Evolutionary conservation across 1,140 invertebrate species (phyloP).

Genomic region (Euglossa dilemma): DNA sequence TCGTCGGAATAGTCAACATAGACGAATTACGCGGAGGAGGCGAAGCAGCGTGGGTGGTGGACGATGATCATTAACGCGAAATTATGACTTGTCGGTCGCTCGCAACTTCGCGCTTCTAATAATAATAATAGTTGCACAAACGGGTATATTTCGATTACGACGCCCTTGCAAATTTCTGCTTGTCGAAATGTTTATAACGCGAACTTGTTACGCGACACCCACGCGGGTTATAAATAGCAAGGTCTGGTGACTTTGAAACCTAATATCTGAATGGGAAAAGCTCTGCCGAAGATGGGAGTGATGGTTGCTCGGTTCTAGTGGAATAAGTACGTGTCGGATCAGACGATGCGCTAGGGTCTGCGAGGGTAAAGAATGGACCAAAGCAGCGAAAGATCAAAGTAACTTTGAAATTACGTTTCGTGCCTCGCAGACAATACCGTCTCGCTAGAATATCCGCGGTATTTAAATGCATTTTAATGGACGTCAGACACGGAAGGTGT

Average conservation of each 20-base stretch:
- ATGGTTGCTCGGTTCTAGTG: conserved; percentile 10
- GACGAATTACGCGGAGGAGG: neutral
- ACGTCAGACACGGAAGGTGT: no score
- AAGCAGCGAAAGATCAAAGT: no score
- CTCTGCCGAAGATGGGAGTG: conserved; percentile 4
- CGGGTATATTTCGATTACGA: conserved; percentile 21
- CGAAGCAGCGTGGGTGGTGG: no score
- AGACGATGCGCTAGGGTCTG: neutral
- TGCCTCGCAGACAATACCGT: neutral
- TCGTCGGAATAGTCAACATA: neutral
- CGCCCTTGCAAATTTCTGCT: conserved; percentile 28
- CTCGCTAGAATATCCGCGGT: no score
- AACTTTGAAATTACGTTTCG: neutral
- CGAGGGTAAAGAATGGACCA: neutral
- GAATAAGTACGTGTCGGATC: conserved; percentile 5
- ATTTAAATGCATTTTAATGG: no score
- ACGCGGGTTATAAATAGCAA: conserved; percentile 64
- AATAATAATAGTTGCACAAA: neutral
- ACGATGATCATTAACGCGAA: neutral
- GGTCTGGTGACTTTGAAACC: conserved; percentile 65
- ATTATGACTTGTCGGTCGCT: neutral
- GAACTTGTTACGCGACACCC: conserved; percentile 57
- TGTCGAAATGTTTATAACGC: conserved; percentile 55
- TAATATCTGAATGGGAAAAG: conserved; percentile 68
- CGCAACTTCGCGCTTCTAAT: neutral